Percentiles rank a stretch among this genome's conserved stretches.
These are phyloP conservation scores for Harpegnathos saltator DNA, from an alignment of 1,140 invertebrate species.

Conservation along the genomic window DNA sequence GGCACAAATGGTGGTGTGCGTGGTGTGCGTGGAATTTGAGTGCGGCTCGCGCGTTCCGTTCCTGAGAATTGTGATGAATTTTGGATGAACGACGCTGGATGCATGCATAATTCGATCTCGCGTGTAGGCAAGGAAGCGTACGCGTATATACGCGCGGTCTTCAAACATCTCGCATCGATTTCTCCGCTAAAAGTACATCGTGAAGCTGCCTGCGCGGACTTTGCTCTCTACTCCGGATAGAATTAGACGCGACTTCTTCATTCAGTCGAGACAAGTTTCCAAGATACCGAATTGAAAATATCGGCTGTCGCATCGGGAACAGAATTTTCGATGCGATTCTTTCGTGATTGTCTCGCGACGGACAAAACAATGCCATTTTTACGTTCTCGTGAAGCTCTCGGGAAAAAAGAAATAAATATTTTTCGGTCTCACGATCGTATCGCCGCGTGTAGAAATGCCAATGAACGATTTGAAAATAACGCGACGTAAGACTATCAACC, in stretches of 20 bases:
- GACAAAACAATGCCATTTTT: too few relatives aligned
- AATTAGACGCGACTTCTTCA: not conserved
- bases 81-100: slow-evolving; percentile 21
- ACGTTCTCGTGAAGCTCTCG: too few relatives aligned
- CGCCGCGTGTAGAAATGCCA: too few relatives aligned
- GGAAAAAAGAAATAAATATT: too few relatives aligned
- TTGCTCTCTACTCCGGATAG: not conserved
- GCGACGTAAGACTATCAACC: too few relatives aligned
- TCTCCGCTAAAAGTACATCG: not conserved
- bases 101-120: slow-evolving; percentile 30
- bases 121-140: not conserved
- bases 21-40: slow-evolving; percentile 8
- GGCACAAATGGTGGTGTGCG: slow-evolving; percentile 2
- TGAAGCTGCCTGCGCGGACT: too few relatives aligned
- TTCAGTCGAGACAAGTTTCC: not conserved
- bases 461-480: too few relatives aligned
- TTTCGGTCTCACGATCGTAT: too few relatives aligned
- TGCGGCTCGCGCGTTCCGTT: not conserved
- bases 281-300: not conserved
- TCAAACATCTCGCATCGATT: not conserved
- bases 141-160: not conserved
- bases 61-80: slow-evolving; percentile 46
- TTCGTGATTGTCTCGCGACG: too few relatives aligned
- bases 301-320: not conserved
- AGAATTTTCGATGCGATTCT: too few relatives aligned